Conservation (phyloP, 2,888 invertebrate species). For the Drosophila monieri region DNA sequence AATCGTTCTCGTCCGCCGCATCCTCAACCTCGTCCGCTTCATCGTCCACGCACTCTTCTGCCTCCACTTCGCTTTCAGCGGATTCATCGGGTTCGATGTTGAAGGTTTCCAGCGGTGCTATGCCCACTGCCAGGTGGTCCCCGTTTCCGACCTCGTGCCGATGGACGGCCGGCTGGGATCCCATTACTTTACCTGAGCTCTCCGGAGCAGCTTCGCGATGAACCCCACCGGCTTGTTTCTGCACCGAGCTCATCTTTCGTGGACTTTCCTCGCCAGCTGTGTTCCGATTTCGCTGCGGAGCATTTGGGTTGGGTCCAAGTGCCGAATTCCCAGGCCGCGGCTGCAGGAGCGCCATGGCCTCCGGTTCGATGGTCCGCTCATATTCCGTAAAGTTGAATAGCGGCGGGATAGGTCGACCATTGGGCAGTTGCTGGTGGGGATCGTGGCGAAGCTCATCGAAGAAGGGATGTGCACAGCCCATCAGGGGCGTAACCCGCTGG, state of each 20-base stretch:
- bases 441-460: slow-evolving; percentile 99
- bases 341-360: slow-evolving; percentile 59
- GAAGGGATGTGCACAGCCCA: slow-evolving; percentile 99
- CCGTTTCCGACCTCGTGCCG: slow-evolving; percentile 63
- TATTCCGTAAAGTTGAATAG: slow-evolving; percentile 98
- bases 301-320: not conserved
- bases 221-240: not conserved
- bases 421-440: slow-evolving; percentile 95
- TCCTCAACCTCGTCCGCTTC: slow-evolving; percentile 16
- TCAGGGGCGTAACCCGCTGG: slow-evolving; percentile 95
- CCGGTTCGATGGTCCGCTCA: slow-evolving; percentile 82
- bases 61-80: slow-evolving; percentile 32
- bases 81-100: not conserved
- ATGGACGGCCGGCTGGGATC: not conserved
- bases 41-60: slow-evolving; percentile 13
- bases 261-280: slow-evolving; percentile 55
- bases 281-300: slow-evolving; percentile 20
- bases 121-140: slow-evolving; percentile 49
- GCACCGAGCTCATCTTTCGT: not conserved
- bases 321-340: slow-evolving; percentile 20
- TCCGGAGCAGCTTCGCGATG: slow-evolving; percentile 2
- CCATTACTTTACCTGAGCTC: not conserved
- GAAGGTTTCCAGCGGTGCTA: slow-evolving; percentile 4
- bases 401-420: slow-evolving; percentile 95
- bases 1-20: slow-evolving; percentile 29